Evolutionary conservation across 2,888 invertebrate species (phyloP), one percentile per base, ranked within the genome.

Genomic region (Acrobasis suavella): DNA sequence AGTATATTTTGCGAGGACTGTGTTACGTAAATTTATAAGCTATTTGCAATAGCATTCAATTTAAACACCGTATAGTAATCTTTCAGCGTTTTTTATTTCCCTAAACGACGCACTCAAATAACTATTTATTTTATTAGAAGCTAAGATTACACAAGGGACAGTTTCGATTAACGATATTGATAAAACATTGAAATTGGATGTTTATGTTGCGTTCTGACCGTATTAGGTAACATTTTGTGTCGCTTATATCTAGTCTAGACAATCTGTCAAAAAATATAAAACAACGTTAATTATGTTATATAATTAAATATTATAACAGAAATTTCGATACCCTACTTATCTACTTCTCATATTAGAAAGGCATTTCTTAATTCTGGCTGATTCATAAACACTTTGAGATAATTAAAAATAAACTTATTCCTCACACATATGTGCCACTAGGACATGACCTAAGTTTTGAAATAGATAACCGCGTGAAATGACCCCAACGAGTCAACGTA

Each of bases 1-100:
- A 67, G 76, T 77, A 73, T 79, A 46, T 83, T 83, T 81, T 84
- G 83, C 76, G 76, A 82, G 81, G 76, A 75, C 78, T 80, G 37
- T 81, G 71, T 85, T 86, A 81, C 74, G 80, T 79, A 84, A 86
- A 69, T 5, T 67, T 68, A 69, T 71, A 66, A 69, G 68, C 69
- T 69, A 71, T 38, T 54, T 54, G 37, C 64, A 64, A 67, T 71
- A 67, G 58, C 67, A 69, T 70, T 63, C 61, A 66, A 54, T 37
- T 38, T 54, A 38, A 54, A 38, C 37, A 37, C 14, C 52, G 37
- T 37, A 37, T 61, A 62, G 52, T 52, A 14, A 22, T 12, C 7
- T 16, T 14, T 32, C 17, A 22, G 17, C 32, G 17, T 17, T 15
- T 42, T 39, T 56, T 39, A 42, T 42, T 56, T 17, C 17, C 17